Percentiles rank a stretch among this genome's conserved stretches.
Evolutionary conservation across 1,140 invertebrate genomes (phyloP).

Genomic region (Gonioctena quinquepunctata): DNA sequence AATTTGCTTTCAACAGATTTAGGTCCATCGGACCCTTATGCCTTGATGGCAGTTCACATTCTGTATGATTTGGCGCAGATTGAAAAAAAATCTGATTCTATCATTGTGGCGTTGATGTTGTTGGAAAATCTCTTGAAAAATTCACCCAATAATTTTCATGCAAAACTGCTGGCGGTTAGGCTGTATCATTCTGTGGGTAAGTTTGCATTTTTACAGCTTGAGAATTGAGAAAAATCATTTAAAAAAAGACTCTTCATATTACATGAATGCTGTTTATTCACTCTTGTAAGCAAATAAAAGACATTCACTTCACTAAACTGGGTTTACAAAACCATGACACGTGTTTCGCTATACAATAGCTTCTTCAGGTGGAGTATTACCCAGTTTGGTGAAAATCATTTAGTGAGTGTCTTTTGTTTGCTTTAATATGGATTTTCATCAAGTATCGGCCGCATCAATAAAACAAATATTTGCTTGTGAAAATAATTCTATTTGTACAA

Average conservation of each 20-base stretch:
- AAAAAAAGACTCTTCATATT: neutral
- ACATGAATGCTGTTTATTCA: neutral
- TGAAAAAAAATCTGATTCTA: slow-evolving; percentile 62
- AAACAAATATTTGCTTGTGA: too few species aligned
- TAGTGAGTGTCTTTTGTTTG: too few species aligned
- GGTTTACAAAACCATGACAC: too few species aligned
- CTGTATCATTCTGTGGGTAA: slow-evolving; percentile 74
- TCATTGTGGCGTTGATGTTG: slow-evolving; percentile 68
- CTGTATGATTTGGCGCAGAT: slow-evolving; percentile 71
- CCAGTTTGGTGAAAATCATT: too few species aligned
- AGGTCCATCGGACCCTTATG: slow-evolving; percentile 74
- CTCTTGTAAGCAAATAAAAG: too few species aligned
- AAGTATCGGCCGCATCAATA: too few species aligned
- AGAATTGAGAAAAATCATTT: too few species aligned
- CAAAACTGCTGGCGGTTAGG: slow-evolving; percentile 73
- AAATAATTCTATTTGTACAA: too few species aligned
- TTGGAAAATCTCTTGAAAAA: slow-evolving; percentile 71
- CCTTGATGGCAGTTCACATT: slow-evolving; percentile 75
- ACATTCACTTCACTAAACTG: too few species aligned
- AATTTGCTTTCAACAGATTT: slow-evolving; percentile 63
- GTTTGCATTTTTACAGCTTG: slow-evolving; percentile 21
- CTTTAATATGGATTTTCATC: too few species aligned
- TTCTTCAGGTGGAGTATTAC: too few species aligned
- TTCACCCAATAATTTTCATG: slow-evolving; percentile 78
- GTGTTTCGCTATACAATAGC: too few species aligned